These are phyloP conservation scores for Napeogenes sylphis DNA, from an alignment of 2,888 invertebrate species.

Conservation along the genomic window DNA sequence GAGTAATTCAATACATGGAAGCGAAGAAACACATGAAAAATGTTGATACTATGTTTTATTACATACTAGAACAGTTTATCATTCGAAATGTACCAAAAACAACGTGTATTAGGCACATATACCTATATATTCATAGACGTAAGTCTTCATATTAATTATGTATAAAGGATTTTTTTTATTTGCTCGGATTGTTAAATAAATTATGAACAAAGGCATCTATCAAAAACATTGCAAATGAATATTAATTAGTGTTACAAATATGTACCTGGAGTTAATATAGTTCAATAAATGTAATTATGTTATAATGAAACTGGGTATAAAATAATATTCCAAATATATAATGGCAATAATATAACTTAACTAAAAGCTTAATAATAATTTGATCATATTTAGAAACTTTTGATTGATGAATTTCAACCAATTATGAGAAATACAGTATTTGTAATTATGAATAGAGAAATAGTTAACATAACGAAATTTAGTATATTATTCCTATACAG, in stretches of 20 bases:
- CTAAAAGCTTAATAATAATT: conserved; percentile 7
- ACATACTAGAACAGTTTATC: neutral
- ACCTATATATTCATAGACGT: too few species aligned
- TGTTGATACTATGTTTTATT: conserved; percentile 14
- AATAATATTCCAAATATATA: neutral
- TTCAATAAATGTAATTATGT: neutral
- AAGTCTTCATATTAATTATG: too few species aligned
- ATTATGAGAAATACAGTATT: too few species aligned
- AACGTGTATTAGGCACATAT: too few species aligned
- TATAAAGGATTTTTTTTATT: too few species aligned
- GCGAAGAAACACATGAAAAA: conserved; percentile 52
- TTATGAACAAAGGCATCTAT: neutral
- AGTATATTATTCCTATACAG: too few species aligned
- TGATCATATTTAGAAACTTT: too few species aligned
- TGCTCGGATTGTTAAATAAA: neutral
- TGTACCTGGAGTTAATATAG: neutral
- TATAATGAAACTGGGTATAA: neutral
- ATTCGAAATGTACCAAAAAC: too few species aligned
- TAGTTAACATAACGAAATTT: too few species aligned
- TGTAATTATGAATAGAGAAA: too few species aligned
- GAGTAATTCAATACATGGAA: conserved; percentile 68
- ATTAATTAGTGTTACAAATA: neutral
- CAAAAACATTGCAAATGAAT: neutral
- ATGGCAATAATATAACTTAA: neutral
- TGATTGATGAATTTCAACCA: too few species aligned